These are phyloP conservation scores for Camponotus vicinus DNA, from an alignment of 1,140 invertebrate species.

Conservation along the genomic window DNA sequence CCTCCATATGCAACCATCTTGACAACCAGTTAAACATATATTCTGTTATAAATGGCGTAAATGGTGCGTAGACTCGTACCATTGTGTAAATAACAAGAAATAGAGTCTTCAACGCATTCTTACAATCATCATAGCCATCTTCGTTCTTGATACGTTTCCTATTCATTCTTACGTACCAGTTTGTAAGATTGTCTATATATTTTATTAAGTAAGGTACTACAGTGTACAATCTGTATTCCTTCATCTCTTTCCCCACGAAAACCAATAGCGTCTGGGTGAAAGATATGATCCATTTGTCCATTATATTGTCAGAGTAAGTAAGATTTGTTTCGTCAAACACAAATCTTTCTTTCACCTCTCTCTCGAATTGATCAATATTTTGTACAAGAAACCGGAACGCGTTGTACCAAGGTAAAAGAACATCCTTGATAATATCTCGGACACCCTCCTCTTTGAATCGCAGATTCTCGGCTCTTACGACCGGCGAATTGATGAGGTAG, in stretches of 20 bases:
- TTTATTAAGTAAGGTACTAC: constrained; percentile 97
- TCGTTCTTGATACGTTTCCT: constrained; percentile 97
- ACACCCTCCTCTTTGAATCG: constrained; percentile 99
- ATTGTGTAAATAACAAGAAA: constrained; percentile 96
- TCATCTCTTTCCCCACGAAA: constrained; percentile 97
- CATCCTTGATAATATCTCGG: constrained; percentile 98
- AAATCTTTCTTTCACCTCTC: constrained; percentile 89
- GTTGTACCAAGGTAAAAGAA: constrained; percentile 99
- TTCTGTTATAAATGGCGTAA: constrained; percentile 99
- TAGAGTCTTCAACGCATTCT: constrained; percentile 94
- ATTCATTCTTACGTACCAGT: constrained; percentile 99
- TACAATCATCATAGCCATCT: constrained; percentile 91
- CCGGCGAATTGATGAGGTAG: constrained; percentile 99
- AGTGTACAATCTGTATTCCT: constrained; percentile 97
- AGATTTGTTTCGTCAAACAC: constrained; percentile 88
- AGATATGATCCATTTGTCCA: constrained; percentile 99
- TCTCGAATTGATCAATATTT: constrained; percentile 94
- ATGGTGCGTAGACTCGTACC: constrained; percentile 97
- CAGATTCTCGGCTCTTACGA: constrained; percentile 98
- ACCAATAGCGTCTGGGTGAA: constrained; percentile 97
- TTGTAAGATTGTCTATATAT: constrained; percentile 99
- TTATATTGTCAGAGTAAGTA: constrained; percentile 91
- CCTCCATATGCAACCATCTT: constrained; percentile 81
- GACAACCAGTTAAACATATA: constrained; percentile 97
- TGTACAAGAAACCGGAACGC: constrained; percentile 98